Conservation (phyloP, 2,888 invertebrate species). For the Nebria brevicollis region DNA sequence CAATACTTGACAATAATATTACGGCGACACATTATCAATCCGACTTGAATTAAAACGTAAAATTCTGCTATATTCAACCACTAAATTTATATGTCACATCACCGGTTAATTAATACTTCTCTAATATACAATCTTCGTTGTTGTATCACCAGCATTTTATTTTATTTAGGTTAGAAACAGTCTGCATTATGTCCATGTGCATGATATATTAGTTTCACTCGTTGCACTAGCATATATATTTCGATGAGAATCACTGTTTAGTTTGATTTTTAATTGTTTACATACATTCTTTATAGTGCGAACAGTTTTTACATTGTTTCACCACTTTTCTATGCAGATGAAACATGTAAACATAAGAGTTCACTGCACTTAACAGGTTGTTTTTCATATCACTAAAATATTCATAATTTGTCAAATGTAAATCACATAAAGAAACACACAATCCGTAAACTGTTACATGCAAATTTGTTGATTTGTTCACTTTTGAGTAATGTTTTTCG, state of each 20-base stretch:
- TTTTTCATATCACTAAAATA: conserved; percentile 49
- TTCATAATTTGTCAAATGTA: neutral
- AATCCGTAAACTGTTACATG: conserved; percentile 2
- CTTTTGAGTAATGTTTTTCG: neutral
- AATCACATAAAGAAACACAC: too few relatives aligned
- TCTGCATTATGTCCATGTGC: conserved; percentile 59
- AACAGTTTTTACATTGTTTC: conserved; percentile 10
- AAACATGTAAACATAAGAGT: conserved; percentile 57
- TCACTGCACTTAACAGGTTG: conserved; percentile 61
- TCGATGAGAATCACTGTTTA: conserved; percentile 7
- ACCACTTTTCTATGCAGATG: conserved; percentile 19
- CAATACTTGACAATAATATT: conserved; percentile 29
- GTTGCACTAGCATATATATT: conserved; percentile 24
- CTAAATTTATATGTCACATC: neutral
- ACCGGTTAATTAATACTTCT: conserved; percentile 10
- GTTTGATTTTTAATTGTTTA: neutral
- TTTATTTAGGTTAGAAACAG: neutral
- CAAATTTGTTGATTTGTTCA: conserved; percentile 3
- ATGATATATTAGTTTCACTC: conserved; percentile 49
- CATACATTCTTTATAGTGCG: conserved; percentile 27
- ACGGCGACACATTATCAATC: neutral
- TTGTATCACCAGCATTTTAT: conserved; percentile 12
- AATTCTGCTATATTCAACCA: neutral
- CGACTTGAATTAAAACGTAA: neutral
- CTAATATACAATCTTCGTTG: neutral